Base-by-base conservation (phyloP, 2,113 vertebrate genomes). In the Rhineura floridana region DNA sequence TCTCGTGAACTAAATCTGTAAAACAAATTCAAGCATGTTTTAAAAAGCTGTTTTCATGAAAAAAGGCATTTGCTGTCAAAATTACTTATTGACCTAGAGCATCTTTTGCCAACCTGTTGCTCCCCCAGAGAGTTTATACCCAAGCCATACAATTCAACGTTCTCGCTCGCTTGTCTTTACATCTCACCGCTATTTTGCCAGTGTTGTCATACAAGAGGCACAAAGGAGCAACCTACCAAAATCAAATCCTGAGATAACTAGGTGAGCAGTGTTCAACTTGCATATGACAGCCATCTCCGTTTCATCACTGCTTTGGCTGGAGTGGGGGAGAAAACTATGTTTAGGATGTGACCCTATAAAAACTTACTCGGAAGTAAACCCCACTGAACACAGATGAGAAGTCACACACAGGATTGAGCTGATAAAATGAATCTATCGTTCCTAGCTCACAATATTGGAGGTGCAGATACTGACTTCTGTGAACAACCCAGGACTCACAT, bases 1-100 rank as follows among this genome's bases (percentile, higher is more conserved):
- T 96, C 86, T 97, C 96, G 96, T 96, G 85, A 96, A 93, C 50
- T 93, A 93, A 90, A 94, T 52, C 94, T 96, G 93, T 67, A 91
- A 94, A 30, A 76, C 0, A 88, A 0, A 5, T 84, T 62, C 30
- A 75, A 81, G 19, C 39, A 72, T 72, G 39, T 42, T 72, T 72
- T 46, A 62, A 59, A 21, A 59, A 59, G 72, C 52, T 62, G 33
- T 19, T 62, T n/a, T 39, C 42, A 62, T 19, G 21, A 81, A 50
- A 70, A 73, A 48, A 7, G 48, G 17, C 36, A 62, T 5, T 17
- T 33, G 36, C n/a, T 70, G 48, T 80, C 62, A 87, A 81, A 3
- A 46, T n/a, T 4, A 59, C 17, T 21, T 0, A 50, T 30, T 11
- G 69, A 86, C 48, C 48, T 33, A 11, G 7, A 28, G 17, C 55